Percentiles rank a stretch among this genome's conserved stretches.
Conservation (phyloP, 23 tunicate genomes). For the Clavelina lepadiformis region DNA sequence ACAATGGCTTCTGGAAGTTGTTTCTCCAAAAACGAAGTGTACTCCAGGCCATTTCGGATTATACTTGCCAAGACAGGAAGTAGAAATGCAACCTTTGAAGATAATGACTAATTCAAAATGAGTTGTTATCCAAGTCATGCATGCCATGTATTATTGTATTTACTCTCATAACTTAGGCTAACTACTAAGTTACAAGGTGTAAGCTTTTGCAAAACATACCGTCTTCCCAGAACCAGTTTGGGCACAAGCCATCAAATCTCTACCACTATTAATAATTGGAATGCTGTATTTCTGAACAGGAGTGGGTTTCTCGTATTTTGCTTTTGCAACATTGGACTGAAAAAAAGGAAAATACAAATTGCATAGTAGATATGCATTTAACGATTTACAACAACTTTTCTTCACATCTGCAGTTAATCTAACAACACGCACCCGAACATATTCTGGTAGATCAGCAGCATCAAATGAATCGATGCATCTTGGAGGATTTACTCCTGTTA, state of each 20-base stretch:
- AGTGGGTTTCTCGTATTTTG: constrained; percentile 67
- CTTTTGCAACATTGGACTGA: constrained; percentile 44
- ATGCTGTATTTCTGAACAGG: constrained; percentile 94
- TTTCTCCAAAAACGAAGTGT: constrained; percentile 39
- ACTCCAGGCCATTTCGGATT: constrained; percentile 36
- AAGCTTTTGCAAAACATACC: constrained; percentile 15
- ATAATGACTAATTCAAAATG: too few species aligned
- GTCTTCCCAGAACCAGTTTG: constrained; percentile 99
- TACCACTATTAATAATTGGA: constrained; percentile 47
- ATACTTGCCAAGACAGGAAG: constrained; percentile 73
- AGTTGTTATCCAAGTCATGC: too few species aligned
- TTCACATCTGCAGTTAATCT: too few species aligned
- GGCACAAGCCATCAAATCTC: constrained; percentile 99
- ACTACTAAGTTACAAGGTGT: background rate
- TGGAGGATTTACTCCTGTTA: constrained; percentile 85
- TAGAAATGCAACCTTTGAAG: constrained; percentile 70
- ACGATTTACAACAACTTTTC: too few species aligned
- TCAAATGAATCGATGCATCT: constrained; percentile 49
- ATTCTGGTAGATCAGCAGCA: constrained; percentile 66
- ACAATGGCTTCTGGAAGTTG: constrained; percentile 86
- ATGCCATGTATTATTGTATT: too few species aligned
- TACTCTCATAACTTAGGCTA: too few species aligned
- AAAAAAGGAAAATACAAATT: background rate
- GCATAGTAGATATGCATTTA: too few species aligned
- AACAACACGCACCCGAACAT: constrained; percentile 35